Base-by-base conservation (phyloP, 2,888 invertebrate species). In the Anorthoa munda region DNA sequence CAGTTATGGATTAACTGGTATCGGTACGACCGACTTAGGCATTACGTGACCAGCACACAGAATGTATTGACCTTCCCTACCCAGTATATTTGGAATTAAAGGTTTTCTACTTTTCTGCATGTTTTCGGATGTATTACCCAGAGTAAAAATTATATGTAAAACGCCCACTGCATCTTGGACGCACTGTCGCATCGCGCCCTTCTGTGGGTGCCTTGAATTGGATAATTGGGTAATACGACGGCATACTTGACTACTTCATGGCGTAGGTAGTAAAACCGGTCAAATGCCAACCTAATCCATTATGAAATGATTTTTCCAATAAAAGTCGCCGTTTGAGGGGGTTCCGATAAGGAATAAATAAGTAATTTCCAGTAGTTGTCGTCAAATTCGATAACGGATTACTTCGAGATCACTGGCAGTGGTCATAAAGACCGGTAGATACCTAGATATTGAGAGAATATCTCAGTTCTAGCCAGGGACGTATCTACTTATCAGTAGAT, bases 31-130 rank as follows among this genome's bases (percentile, higher is more conserved):
- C 51, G 73, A 72, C 61, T 75, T 61, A 72, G 75, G 45, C 31
- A 73, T 53, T 82, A 85, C 82, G 86, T 85, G 85, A 74, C 66
- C 15, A 68, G 81, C 73, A 67, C 53, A 61, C 31, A 56, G 45
- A 81, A 78, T 56, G 55, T 60, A 59, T 31, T 66, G 65, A 71
- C 64, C 46, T 59, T 67, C 64, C 23, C 13, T 61, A 64, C 17
- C 56, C 18, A 50, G 55, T 72, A 21, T 60, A 61, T 68, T 83
- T 63, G 26, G 51, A 64, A 66, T 13, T 21, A 51, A 73, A 2
- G 23, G 26, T 31, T 70, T 76, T 61, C 50, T 69, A 63, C 53
- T 45, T 69, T 71, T 72, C 23, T 66, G 31, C 23, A 58, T 23
- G 13, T 11, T 64, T 45, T 67, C 13, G 59, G 21, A 21, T 21